Evolutionary conservation across 1,140 invertebrate species (phyloP).

Genomic region (Neuroterus valhalla): DNA sequence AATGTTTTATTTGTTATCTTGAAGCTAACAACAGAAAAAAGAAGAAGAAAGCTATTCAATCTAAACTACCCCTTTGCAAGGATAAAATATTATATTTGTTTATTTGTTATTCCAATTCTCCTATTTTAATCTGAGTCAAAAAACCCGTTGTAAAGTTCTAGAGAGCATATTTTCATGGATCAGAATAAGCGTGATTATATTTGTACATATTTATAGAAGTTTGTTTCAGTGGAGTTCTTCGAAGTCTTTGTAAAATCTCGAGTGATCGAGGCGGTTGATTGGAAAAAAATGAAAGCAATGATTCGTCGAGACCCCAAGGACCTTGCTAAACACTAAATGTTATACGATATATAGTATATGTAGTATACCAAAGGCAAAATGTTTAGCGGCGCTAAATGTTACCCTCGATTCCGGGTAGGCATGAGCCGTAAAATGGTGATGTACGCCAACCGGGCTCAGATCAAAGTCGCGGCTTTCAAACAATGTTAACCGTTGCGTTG

Average conservation of each 20-base stretch:
- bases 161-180: neutral
- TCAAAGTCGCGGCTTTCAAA: conserved; percentile 74
- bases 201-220: neutral
- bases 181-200: neutral
- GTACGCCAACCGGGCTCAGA: conserved; percentile 66
- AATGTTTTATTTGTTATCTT: too few species aligned
- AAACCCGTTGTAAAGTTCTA: too few species aligned
- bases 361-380: conserved; percentile 35
- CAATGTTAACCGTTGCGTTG: conserved; percentile 67
- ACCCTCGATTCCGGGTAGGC: conserved; percentile 61
- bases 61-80: too few species aligned
- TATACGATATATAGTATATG: conserved; percentile 6
- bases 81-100: too few species aligned
- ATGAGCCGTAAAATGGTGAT: conserved; percentile 66
- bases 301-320: conserved; percentile 18
- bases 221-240: neutral
- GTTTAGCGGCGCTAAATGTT: conserved; percentile 44
- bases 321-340: conserved; percentile 23
- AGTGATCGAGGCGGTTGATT: neutral
- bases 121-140: too few species aligned
- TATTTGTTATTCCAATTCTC: too few species aligned
- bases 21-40: too few species aligned
- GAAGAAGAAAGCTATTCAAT: too few species aligned
- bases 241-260: neutral
- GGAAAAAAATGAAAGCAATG: conserved; percentile 20